Evolutionary conservation across 2,113 vertebrate genomes (phyloP), one percentile per base, ranked within the genome.

Genomic region (Geococcyx californianus): DNA sequence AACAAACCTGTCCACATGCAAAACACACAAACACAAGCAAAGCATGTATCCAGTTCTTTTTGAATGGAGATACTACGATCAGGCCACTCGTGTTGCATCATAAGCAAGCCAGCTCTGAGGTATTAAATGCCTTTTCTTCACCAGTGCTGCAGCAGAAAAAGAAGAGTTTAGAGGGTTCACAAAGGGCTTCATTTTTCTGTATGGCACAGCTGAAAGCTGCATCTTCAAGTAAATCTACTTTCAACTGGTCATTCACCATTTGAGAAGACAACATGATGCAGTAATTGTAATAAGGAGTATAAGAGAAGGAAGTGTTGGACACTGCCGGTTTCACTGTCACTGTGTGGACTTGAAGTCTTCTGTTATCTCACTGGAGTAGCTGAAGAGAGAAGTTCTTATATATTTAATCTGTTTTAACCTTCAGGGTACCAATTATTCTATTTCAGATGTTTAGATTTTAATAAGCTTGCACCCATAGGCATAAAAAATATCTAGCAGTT

Each of bases 371-470:
- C 18, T 47, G 29, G 5, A 54, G n/a, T 10, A 73, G 77, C 36
- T 23, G 34, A 72, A 68, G 42, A 72, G 28, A 68, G 62, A 90
- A 51, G 9, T 66, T 89, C 49, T 64, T 70, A 49, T 17, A 40
- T 34, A 75, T 72, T 78, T 60, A 23, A 83, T 84, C n/a, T 77
- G 16, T 62, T 86, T 67, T 66, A 56, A 78, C 54, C 49, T 40
- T 58, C 40, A 42, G 28, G 56, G 31, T 36, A 84, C 52, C 68
- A 90, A 68, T 82, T 86, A 86, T 67, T 84, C 4, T 4, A 89
- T 49, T 89, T 95, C 56, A 79, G 29, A 49, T 49, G 26, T 75
- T 91, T 90, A 92, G 63, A 58, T 77, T 95, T 93, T 94, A 97
- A 94, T 74, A 95, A 95, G 44, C 16, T 87, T 80, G 78, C 73